These are phyloP conservation scores for Palythoa grandiflora DNA, from an alignment of 92 coral and sea anemone genomes.

Conservation along the genomic window DNA sequence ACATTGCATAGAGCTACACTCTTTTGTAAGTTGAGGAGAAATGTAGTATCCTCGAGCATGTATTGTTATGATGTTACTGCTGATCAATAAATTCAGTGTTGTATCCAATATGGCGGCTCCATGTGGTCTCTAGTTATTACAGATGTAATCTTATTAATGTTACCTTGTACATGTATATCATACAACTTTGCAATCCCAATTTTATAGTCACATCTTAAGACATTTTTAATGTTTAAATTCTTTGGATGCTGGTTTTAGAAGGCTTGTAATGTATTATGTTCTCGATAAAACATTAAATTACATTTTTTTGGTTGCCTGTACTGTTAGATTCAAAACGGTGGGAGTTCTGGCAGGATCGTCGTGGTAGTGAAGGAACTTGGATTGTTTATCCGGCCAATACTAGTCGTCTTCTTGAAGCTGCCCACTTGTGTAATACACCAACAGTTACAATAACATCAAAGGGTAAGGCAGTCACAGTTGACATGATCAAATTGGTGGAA, in stretches of 20 bases:
- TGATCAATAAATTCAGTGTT: too few relatives aligned
- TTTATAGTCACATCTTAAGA: not conserved
- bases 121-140: too few relatives aligned
- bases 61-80: too few relatives aligned
- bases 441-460: constrained; percentile 64
- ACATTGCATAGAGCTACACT: too few relatives aligned
- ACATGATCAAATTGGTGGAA: constrained; percentile 51
- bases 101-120: too few relatives aligned
- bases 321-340: not conserved
- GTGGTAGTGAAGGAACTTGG: constrained; percentile 73
- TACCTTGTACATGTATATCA: not conserved
- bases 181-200: not conserved
- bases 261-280: not conserved
- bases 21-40: too few relatives aligned
- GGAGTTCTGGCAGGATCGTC: constrained; percentile 87
- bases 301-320: not conserved
- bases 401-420: constrained; percentile 83
- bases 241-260: not conserved
- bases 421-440: constrained; percentile 59
- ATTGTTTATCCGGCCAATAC: constrained; percentile 71
- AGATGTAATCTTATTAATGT: too few relatives aligned
- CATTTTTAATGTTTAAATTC: not conserved
- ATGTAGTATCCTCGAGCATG: too few relatives aligned
- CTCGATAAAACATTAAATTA: not conserved
- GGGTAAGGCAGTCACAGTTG: constrained; percentile 70